Conservation (phyloP, 2,113 vertebrate genomes). For the Urocynchramus pylzowi region DNA sequence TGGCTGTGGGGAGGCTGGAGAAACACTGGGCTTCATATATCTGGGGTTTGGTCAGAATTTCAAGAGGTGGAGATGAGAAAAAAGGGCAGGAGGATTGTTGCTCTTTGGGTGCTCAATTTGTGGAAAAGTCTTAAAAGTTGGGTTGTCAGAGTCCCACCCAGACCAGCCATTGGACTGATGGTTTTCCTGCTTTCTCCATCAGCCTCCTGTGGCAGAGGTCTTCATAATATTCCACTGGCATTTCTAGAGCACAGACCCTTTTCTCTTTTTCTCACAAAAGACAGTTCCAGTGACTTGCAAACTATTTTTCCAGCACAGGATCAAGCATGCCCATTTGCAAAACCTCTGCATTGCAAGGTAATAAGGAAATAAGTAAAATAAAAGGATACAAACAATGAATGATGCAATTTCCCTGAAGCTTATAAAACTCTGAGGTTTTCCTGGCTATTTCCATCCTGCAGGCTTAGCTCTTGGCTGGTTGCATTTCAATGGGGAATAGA, state of each 20-base stretch:
- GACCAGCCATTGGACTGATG: background rate
- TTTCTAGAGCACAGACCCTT: background rate
- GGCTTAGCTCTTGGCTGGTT: background rate
- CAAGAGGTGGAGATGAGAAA: background rate
- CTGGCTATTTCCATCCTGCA: background rate
- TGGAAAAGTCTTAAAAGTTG: background rate
- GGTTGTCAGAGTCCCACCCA: background rate
- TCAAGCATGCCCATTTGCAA: background rate
- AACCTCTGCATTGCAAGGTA: background rate
- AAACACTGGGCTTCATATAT: background rate
- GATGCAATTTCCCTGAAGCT: background rate
- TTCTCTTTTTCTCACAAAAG: background rate
- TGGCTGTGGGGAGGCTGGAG: background rate
- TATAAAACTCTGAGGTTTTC: constrained; percentile 2
- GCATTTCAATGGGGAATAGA: background rate
- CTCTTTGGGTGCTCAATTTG: background rate
- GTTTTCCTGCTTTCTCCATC: background rate
- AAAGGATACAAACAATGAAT: background rate
- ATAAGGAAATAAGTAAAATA: background rate
- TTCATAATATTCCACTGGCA: background rate
- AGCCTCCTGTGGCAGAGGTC: background rate
- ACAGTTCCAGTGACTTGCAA: background rate
- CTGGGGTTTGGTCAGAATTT: background rate
- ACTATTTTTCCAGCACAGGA: background rate
- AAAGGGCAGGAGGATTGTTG: background rate